phyloP scores from a whole-genome alignment of 1,140 invertebrate genomes.

The Hetaerina americana region DNA sequence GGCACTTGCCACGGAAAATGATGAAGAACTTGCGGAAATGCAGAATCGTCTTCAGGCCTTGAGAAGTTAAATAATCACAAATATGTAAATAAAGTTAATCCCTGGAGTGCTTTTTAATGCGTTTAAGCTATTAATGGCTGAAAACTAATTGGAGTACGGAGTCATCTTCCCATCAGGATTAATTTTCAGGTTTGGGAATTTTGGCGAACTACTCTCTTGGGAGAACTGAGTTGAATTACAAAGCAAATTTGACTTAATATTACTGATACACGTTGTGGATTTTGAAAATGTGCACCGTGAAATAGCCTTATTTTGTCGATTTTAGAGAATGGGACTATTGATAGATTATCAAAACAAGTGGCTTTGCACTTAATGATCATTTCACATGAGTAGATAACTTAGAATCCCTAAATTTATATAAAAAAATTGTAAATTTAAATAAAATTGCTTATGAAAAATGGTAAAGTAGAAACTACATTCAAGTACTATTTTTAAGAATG shows the following conservation, averaged over 20 bases:
- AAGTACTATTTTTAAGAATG: too few species aligned
- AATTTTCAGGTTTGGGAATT: neutral
- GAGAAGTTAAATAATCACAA: slow-evolving; percentile 45
- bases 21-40: slow-evolving; percentile 74
- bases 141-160: neutral
- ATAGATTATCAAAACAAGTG: too few species aligned
- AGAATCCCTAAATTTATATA: neutral
- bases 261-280: too few species aligned
- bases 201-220: neutral
- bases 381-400: neutral
- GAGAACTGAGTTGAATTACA: neutral
- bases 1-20: slow-evolving; percentile 38
- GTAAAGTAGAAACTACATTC: too few species aligned
- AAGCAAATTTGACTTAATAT: neutral
- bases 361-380: neutral
- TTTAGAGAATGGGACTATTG: too few species aligned
- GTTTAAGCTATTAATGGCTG: neutral
- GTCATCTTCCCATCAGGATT: neutral
- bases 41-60: slow-evolving; percentile 69
- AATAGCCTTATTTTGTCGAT: too few species aligned
- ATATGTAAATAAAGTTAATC: neutral
- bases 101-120: neutral
- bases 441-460: neutral
- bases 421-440: neutral
- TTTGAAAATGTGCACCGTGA: too few species aligned